Evolutionary conservation across 2,797 vertebrate species (phyloP).

Genomic region (Aulostomus chinensis): DNA sequence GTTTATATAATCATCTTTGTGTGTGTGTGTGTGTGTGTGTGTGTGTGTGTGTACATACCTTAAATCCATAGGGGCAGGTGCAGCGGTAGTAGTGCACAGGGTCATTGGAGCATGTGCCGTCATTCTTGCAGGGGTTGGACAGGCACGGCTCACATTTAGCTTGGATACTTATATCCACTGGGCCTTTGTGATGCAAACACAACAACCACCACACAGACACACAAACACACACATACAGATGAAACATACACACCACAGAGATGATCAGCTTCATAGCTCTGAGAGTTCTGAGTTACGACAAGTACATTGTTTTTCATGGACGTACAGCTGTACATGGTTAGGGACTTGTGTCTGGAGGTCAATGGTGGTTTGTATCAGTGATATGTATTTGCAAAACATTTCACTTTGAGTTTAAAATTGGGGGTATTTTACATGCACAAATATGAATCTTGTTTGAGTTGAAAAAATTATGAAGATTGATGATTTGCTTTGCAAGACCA

Average conservation of each 20-base stretch:
- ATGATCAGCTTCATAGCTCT: constrained; percentile 11
- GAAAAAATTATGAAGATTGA: too few species aligned
- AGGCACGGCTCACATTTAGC: constrained; percentile 96
- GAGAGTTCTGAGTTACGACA: too few species aligned
- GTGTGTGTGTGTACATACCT: constrained; percentile 74
- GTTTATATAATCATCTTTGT: background rate
- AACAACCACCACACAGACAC: too few species aligned
- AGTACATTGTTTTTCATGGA: too few species aligned
- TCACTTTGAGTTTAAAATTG: too few species aligned
- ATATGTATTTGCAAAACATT: too few species aligned
- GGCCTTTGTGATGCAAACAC: constrained; percentile 80
- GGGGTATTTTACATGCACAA: too few species aligned
- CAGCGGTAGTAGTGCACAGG: constrained; percentile 96
- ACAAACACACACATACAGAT: constrained; percentile 18
- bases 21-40: background rate
- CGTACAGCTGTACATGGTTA: constrained; percentile 26
- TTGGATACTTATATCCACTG: constrained; percentile 89
- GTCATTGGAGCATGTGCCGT: constrained; percentile 93
- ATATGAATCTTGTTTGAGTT: too few species aligned
- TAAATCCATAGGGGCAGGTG: constrained; percentile 95
- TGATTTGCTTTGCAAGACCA: constrained; percentile 24
- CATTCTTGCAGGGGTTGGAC: constrained; percentile 95
- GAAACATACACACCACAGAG: constrained; percentile 14
- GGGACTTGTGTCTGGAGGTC: background rate
- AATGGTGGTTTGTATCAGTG: too few species aligned